Evolutionary conservation across 2,888 invertebrate genomes (phyloP).

Genomic region (Eristalis pertinax): DNA sequence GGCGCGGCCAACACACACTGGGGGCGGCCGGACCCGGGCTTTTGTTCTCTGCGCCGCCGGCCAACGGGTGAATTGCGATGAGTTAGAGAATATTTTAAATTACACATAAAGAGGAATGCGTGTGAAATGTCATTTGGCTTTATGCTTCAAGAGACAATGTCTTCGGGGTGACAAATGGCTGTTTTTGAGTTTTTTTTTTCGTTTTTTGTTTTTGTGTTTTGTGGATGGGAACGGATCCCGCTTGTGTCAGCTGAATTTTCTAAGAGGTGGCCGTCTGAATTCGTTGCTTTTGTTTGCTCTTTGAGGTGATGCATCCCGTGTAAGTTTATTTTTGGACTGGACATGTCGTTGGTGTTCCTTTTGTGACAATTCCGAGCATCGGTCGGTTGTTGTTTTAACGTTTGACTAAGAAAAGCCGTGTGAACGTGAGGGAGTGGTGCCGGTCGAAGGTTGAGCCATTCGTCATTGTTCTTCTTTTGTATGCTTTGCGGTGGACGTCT

Average conservation of each 20-base stretch:
- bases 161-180: slow-evolving; percentile 45
- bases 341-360: not conserved
- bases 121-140: slow-evolving; percentile 68
- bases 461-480: no score
- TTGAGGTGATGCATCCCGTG: slow-evolving; percentile 40
- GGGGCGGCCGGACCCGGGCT: not conserved
- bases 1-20: not conserved
- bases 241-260: not conserved
- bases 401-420: no score
- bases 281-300: slow-evolving; percentile 11
- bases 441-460: no score
- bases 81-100: slow-evolving; percentile 54
- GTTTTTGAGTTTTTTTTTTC: slow-evolving; percentile 1
- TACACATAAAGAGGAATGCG: slow-evolving; percentile 66
- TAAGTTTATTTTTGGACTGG: slow-evolving; percentile 28
- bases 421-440: no score
- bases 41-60: not conserved
- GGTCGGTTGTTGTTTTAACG: not conserved
- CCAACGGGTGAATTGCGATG: not conserved
- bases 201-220: not conserved
- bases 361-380: not conserved
- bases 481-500: no score
- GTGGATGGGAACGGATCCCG: not conserved
- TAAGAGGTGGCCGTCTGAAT: not conserved
- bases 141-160: slow-evolving; percentile 58